A percentile compares a stretch with the other conserved stretches of the same genome.
Conservation (phyloP, 2,113 vertebrate species). For the Seriola dumerili region DNA sequence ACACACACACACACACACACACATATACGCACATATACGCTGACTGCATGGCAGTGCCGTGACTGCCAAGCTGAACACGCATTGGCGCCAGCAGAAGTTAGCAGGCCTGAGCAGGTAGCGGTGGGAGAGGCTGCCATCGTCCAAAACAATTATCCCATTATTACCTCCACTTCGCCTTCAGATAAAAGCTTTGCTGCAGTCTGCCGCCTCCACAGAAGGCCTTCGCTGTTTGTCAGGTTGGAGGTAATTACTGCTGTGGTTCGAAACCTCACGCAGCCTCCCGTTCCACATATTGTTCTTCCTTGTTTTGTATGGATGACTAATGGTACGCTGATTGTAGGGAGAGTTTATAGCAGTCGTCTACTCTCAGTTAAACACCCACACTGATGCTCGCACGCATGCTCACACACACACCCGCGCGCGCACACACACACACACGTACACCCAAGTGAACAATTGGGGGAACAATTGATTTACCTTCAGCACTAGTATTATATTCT, state of each 20-base stretch:
- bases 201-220: slow-evolving; percentile 64
- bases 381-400: slow-evolving; percentile 23
- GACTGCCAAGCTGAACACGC: slow-evolving; percentile 35
- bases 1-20: background rate
- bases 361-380: slow-evolving; percentile 55
- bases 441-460: too few species aligned
- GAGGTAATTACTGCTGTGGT: slow-evolving; percentile 67
- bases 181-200: slow-evolving; percentile 68
- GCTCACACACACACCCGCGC: background rate
- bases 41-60: slow-evolving; percentile 8
- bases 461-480: too few species aligned
- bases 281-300: slow-evolving; percentile 30
- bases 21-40: background rate
- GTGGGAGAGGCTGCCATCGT: slow-evolving; percentile 48
- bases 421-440: too few species aligned
- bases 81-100: slow-evolving; percentile 37
- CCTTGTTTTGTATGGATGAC: slow-evolving; percentile 63
- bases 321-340: slow-evolving; percentile 58
- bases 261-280: slow-evolving; percentile 44
- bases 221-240: slow-evolving; percentile 58
- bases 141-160: slow-evolving; percentile 76
- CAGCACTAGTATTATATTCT: too few species aligned
- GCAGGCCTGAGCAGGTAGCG: slow-evolving; percentile 40
- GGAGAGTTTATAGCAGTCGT: slow-evolving; percentile 33
- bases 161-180: slow-evolving; percentile 62